Percentiles rank a stretch among this genome's conserved stretches.
Evolutionary conservation across 2,888 invertebrate genomes (phyloP).

Genomic region (Tipula helvola): DNA sequence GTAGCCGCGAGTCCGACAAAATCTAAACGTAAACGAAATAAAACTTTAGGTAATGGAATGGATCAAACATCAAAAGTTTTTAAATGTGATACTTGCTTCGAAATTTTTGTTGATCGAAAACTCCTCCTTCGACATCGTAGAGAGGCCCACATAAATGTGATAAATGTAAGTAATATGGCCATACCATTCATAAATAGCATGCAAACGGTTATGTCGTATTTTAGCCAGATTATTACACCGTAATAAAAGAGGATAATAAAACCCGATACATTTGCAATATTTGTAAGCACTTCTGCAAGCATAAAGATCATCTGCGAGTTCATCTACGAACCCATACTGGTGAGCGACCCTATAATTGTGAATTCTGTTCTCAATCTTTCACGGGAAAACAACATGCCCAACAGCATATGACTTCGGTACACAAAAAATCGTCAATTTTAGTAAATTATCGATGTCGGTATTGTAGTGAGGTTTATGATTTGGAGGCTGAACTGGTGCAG

Average conservation of each 20-base stretch:
- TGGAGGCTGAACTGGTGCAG: neutral
- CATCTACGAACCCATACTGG: neutral
- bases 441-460: neutral
- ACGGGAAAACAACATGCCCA: neutral
- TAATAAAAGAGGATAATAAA: neutral
- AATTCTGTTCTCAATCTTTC: neutral
- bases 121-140: neutral
- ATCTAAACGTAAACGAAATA: neutral
- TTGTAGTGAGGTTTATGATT: neutral
- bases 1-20: neutral
- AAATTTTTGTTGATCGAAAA: neutral
- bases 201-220: neutral
- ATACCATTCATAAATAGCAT: neutral
- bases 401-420: neutral
- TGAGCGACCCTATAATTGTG: neutral
- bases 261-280: neutral
- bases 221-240: neutral
- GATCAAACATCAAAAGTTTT: neutral
- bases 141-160: neutral
- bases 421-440: neutral
- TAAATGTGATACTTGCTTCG: neutral
- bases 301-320: neutral
- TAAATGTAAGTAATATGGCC: neutral
- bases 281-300: neutral
- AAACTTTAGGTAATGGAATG: neutral